phyloP scores from a whole-genome alignment of 2,888 invertebrate genomes.

The Fragum sueziense region DNA sequence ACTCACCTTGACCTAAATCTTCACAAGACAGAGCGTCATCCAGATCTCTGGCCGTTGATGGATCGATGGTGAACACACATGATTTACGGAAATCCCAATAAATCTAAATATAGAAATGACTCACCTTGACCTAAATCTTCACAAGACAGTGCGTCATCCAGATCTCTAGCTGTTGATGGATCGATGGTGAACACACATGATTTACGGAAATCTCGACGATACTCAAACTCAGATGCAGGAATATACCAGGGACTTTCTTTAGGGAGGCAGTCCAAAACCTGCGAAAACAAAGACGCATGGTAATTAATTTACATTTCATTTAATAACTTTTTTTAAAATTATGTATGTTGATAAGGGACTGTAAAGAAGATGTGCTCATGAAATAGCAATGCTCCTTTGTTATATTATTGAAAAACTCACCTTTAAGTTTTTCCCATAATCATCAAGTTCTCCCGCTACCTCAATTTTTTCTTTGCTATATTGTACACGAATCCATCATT shows the following conservation, averaged over 20 bases:
- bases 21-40: slow-evolving; percentile 96
- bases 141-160: slow-evolving; percentile 97
- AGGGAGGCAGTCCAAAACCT: slow-evolving; percentile 77
- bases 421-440: too few relatives aligned
- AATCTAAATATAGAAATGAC: too few relatives aligned
- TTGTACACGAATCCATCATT: too few relatives aligned
- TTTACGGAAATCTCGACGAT: slow-evolving; percentile 82
- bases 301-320: too few relatives aligned
- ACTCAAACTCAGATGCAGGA: slow-evolving; percentile 75
- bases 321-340: too few relatives aligned
- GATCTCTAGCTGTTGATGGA: slow-evolving; percentile 94
- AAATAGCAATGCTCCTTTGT: too few relatives aligned
- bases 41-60: slow-evolving; percentile 93
- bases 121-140: slow-evolving; percentile 87
- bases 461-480: too few relatives aligned
- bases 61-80: slow-evolving; percentile 97
- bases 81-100: slow-evolving; percentile 84
- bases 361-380: too few relatives aligned
- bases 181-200: slow-evolving; percentile 97
- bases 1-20: slow-evolving; percentile 86
- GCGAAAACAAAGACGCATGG: slow-evolving; percentile 12
- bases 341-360: too few relatives aligned
- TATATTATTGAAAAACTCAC: too few relatives aligned
- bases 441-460: too few relatives aligned
- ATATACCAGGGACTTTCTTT: slow-evolving; percentile 78